These are phyloP conservation scores for Crotalus helleri DNA, from an alignment of 2,113 vertebrate genomes.

Conservation along the genomic window DNA sequence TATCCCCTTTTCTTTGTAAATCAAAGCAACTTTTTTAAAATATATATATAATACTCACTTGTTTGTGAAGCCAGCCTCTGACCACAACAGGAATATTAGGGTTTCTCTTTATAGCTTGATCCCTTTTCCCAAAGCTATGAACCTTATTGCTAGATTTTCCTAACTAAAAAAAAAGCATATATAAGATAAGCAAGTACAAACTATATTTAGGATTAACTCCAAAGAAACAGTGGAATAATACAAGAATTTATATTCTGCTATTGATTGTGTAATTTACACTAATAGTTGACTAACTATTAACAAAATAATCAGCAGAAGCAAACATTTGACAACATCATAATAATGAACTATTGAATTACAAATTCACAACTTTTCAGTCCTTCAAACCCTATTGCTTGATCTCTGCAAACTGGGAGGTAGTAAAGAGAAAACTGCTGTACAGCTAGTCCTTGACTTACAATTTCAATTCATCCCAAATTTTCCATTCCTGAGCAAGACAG, in stretches of 20 bases:
- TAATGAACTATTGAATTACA: not conserved
- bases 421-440: not conserved
- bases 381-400: not conserved
- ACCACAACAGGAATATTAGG: constrained; percentile 91
- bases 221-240: not conserved
- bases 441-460: not conserved
- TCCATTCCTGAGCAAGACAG: not conserved
- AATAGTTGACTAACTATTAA: not conserved
- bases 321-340: not conserved
- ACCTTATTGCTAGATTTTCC: constrained; percentile 80
- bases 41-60: constrained; percentile 69
- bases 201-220: not conserved
- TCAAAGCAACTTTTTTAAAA: not conserved
- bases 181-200: not conserved
- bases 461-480: not conserved
- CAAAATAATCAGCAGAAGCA: not conserved
- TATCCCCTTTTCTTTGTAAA: not conserved
- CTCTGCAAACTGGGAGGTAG: not conserved
- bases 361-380: not conserved
- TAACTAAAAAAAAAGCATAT: constrained; percentile 65
- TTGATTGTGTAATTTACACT: not conserved
- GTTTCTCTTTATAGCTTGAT: constrained; percentile 93
- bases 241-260: not conserved
- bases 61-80: constrained; percentile 97
- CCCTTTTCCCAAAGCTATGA: constrained; percentile 95